These are phyloP conservation scores for Phlogophora meticulosa DNA, from an alignment of 2,888 invertebrate species.

Conservation along the genomic window DNA sequence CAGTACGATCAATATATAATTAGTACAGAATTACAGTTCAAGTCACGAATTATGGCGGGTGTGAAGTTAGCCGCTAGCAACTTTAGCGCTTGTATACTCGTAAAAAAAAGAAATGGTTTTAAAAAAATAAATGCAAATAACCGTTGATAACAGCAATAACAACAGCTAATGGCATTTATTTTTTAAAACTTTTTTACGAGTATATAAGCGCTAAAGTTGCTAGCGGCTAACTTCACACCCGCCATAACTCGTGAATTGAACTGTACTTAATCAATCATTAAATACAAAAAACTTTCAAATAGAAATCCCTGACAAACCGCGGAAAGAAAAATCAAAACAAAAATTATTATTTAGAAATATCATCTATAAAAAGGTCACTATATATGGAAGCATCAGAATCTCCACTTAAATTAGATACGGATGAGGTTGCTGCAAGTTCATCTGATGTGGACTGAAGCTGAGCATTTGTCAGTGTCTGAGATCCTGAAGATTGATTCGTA, in stretches of 20 bases:
- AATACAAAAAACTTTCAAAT: slow-evolving; percentile 19
- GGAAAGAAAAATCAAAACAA: slow-evolving; percentile 13
- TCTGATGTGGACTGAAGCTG: slow-evolving; percentile 35
- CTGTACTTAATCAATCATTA: slow-evolving; percentile 13
- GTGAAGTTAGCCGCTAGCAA: too few species aligned
- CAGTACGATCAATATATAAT: slow-evolving; percentile 17
- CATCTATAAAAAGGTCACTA: slow-evolving; percentile 38
- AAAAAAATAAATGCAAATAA: too few species aligned
- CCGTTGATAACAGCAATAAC: too few species aligned
- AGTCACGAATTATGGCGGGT: too few species aligned
- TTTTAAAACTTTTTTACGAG: too few species aligned
- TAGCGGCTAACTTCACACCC: too few species aligned
- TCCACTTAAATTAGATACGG: slow-evolving; percentile 39
- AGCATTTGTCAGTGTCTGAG: slow-evolving; percentile 5
- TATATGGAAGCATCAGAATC: slow-evolving; percentile 38
- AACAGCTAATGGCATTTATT: too few species aligned
- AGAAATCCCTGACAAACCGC: slow-evolving; percentile 7
- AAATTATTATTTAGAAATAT: slow-evolving; percentile 27
- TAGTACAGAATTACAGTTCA: slow-evolving; percentile 18
- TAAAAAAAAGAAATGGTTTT: too few species aligned
- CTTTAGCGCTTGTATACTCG: too few species aligned
- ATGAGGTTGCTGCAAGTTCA: slow-evolving; percentile 25
- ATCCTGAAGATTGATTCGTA: slow-evolving; percentile 42
- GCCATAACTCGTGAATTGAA: too few species aligned
- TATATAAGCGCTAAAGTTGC: too few species aligned